Base-by-base conservation (phyloP, 2,797 vertebrate species). In the Propithecus deckenii region DNA sequence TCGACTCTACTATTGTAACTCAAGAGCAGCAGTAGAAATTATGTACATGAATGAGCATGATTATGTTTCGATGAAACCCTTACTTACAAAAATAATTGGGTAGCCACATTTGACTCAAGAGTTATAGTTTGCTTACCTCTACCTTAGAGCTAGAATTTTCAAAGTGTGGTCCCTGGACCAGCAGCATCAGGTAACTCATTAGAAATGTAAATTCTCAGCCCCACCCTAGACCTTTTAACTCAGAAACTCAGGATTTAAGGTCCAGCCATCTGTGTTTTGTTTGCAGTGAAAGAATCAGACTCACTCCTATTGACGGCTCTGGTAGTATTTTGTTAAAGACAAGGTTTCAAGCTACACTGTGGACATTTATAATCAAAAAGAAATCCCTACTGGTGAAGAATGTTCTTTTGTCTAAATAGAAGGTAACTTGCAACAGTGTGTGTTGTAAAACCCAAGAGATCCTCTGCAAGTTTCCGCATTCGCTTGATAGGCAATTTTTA, bases 401-500 rank as follows among this genome's bases (percentile, higher is more conserved):
- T 6, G 15, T 89, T 14, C 28, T 78, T 97, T 30, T 76, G 12
- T 79, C 48, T 91, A 90, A 75, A 61, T 12, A 79, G 57, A 94
- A 94, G 55, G 28, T 35, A 88, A 69, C 15, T 7, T 67, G 17
- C 30, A 65, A 18, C 2, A 84, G 0, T 15, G 3, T 5, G 11
- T n/a, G 2, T 10, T 76, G 11, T 61, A 80, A 91, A 95, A 80
- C 43, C 52, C 71, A 67, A 15, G 89, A 78, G 46, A 72, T 18
- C n/a, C 43, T 88, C 43, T 96, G 43, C 25, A 52, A 30, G 35
- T 28, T 38, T 90, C 25, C 28, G 78, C 61, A 84, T 43, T 94
- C 59, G 50, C 59, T n/a, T 74, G 41, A 22, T 14, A 86, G 86
- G 84, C 14, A 88, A 41, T 43, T 95, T 96, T 95, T 91, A 57